Evolutionary conservation across 2,888 invertebrate species (phyloP).

Genomic region (Dolichopus griseipennis): DNA sequence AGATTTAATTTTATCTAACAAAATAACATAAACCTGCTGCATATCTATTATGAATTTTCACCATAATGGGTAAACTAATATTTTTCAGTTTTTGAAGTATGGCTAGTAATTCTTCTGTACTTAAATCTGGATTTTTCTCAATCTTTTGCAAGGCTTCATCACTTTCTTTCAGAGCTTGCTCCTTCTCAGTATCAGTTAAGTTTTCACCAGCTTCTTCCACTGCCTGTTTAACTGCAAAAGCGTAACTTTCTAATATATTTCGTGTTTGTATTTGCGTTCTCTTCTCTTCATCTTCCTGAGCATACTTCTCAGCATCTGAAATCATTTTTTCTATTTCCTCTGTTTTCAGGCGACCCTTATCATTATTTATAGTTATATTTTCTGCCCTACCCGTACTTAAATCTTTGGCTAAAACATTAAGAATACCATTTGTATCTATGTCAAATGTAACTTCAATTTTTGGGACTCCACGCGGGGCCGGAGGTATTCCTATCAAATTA

Average conservation of each 20-base stretch:
- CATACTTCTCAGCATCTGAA: slow-evolving; percentile 58
- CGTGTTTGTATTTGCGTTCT: slow-evolving; percentile 54
- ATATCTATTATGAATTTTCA: no score
- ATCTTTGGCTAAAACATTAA: slow-evolving; percentile 72
- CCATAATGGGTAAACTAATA: no score
- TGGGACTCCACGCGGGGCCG: slow-evolving; percentile 74
- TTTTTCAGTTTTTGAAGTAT: no score
- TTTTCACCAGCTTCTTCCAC: slow-evolving; percentile 53
- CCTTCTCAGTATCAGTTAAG: slow-evolving; percentile 56
- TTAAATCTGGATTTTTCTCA: no score
- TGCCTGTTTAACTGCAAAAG: slow-evolving; percentile 59
- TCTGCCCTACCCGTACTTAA: slow-evolving; percentile 55
- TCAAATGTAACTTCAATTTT: slow-evolving; percentile 72
- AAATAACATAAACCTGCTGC: no score
- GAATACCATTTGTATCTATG: slow-evolving; percentile 85
- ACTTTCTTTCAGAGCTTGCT: slow-evolving; percentile 43
- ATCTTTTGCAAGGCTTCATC: background rate
- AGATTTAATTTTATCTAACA: no score
- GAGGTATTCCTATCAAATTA: slow-evolving; percentile 87
- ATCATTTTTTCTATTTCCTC: slow-evolving; percentile 70
- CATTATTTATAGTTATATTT: slow-evolving; percentile 70
- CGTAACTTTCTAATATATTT: slow-evolving; percentile 61
- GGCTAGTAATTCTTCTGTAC: no score
- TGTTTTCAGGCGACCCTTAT: slow-evolving; percentile 65
- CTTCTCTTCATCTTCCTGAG: slow-evolving; percentile 60